Percentiles rank a stretch among this genome's conserved stretches.
These are phyloP conservation scores for Drosophila tripunctata DNA, from an alignment of 2,888 invertebrate genomes.

Conservation along the genomic window DNA sequence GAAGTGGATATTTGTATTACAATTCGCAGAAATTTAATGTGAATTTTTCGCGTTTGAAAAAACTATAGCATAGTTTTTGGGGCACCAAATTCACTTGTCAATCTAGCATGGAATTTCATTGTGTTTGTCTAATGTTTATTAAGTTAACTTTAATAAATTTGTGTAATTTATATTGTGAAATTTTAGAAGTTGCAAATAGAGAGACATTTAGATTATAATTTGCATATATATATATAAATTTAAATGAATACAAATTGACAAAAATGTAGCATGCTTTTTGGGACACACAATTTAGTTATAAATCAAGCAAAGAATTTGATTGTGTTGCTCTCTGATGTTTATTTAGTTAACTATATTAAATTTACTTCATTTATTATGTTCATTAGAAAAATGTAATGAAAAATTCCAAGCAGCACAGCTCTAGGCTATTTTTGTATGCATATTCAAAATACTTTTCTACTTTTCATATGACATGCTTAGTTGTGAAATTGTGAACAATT, in stretches of 20 bases:
- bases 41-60: too few species aligned
- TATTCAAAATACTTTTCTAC: too few species aligned
- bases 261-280: constrained; percentile 44
- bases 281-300: neutral
- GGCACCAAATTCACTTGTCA: neutral
- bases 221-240: too few species aligned
- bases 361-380: neutral
- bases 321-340: neutral
- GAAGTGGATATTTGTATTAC: neutral
- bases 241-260: too few species aligned
- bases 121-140: neutral
- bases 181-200: too few species aligned
- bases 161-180: neutral
- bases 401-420: neutral
- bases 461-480: too few species aligned
- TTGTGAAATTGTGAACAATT: too few species aligned
- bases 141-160: neutral
- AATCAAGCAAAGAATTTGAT: neutral
- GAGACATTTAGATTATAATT: too few species aligned
- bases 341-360: neutral
- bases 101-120: neutral
- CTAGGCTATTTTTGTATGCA: neutral
- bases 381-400: neutral
- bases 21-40: neutral
- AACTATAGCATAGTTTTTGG: constrained; percentile 40